A percentile compares a stretch with the other conserved stretches of the same genome.
Conservation (phyloP, 2,888 invertebrate species). For the Sphaerophoria taeniata region DNA sequence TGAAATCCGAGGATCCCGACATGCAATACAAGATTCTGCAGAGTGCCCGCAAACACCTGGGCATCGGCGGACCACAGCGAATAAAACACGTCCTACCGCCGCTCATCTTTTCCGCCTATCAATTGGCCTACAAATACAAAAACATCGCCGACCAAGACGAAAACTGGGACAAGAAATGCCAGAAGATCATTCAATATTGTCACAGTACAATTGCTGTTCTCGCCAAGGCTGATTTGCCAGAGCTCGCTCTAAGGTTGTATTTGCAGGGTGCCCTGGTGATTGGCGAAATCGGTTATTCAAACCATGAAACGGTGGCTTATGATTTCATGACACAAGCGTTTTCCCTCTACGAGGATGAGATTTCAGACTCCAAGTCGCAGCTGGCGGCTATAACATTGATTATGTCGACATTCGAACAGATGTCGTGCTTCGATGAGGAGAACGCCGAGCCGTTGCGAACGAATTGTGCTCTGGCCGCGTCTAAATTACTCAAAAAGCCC, state of each 20-base stretch:
- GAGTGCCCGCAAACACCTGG: constrained; percentile 93
- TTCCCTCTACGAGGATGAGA: constrained; percentile 98
- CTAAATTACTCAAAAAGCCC: constrained; percentile 97
- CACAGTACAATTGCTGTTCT: constrained; percentile 97
- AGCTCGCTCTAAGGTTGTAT: constrained; percentile 95
- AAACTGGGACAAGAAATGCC: constrained; percentile 99
- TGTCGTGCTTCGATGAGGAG: constrained; percentile 97
- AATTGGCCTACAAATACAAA: constrained; percentile 93
- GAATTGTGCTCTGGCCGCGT: constrained; percentile 97
- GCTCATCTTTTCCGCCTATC: constrained; percentile 96
- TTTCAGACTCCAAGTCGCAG: constrained; percentile 98
- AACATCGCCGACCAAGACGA: constrained; percentile 92
- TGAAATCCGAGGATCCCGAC: constrained; percentile 91
- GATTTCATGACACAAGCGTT: constrained; percentile 98
- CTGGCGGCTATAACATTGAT: constrained; percentile 97
- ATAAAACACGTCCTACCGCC: constrained; percentile 97
- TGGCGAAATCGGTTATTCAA: constrained; percentile 95
- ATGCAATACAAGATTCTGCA: constrained; percentile 96
- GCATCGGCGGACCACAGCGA: constrained; percentile 93
- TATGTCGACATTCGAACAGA: constrained; percentile 97
- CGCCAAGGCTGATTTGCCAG: constrained; percentile 97
- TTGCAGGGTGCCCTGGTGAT: constrained; percentile 97
- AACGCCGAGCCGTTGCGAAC: constrained; percentile 98
- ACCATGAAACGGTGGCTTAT: constrained; percentile 98
- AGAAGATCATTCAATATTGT: constrained; percentile 99